Percentiles rank a stretch among this genome's conserved stretches.
These are phyloP conservation scores for Oscheius sp. DNA, from an alignment of 2,888 invertebrate species.

Conservation along the genomic window DNA sequence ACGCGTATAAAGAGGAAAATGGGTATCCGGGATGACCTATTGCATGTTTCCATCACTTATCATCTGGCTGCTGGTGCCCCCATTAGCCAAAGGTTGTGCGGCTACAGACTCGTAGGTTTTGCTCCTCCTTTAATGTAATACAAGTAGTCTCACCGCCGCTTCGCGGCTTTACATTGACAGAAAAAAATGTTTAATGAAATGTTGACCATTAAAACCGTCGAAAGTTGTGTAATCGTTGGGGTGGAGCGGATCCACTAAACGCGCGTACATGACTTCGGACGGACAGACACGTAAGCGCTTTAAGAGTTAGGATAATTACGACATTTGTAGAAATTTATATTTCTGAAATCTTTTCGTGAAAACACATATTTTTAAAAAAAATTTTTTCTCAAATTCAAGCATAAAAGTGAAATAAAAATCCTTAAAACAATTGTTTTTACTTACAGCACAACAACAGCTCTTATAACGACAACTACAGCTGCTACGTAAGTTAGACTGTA, in stretches of 20 bases:
- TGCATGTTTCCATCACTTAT: constrained; percentile 6
- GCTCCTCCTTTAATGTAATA: too few species aligned
- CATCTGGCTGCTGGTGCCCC: constrained; percentile 8
- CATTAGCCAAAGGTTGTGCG: constrained; percentile 8
- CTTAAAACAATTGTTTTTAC: background rate
- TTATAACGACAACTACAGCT: background rate
- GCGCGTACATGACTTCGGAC: too few species aligned
- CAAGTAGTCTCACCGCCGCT: too few species aligned
- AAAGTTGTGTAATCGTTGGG: too few species aligned
- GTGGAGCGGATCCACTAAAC: too few species aligned
- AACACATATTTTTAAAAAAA: background rate
- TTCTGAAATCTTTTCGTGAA: background rate
- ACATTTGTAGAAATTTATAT: background rate
- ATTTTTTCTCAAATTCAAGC: background rate
- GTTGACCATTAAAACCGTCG: too few species aligned
- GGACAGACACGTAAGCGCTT: too few species aligned
- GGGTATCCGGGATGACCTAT: too few species aligned
- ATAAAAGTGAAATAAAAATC: background rate
- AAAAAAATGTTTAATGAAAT: too few species aligned
- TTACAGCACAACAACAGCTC: background rate
- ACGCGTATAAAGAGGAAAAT: too few species aligned
- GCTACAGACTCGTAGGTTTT: constrained; percentile 2
- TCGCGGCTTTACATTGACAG: too few species aligned
- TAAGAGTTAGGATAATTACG: too few species aligned
- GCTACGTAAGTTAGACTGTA: background rate